Evolutionary conservation across 2,888 invertebrate genomes (phyloP).

Genomic region (Chalcis sispes): DNA sequence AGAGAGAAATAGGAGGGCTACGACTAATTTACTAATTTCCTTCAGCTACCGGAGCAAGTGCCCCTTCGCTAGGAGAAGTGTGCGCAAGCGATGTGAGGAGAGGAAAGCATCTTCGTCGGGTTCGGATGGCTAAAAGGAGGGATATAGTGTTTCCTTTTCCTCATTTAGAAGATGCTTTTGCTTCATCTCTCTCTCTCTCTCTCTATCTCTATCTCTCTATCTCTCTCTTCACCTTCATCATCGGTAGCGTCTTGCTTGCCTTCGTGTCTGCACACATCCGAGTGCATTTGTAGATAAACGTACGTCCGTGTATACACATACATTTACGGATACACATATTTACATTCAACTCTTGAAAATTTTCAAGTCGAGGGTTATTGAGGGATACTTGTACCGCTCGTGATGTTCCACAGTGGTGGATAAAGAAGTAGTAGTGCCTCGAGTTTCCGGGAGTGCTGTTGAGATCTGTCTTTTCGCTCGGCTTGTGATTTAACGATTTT

Average conservation of each 20-base stretch:
- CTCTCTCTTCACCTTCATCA: not conserved
- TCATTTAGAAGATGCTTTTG: conserved; percentile 22
- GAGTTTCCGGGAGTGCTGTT: not conserved
- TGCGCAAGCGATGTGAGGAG: not conserved
- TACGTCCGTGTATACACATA: no score
- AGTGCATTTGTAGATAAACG: no score
- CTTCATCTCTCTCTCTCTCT: conserved; percentile 35
- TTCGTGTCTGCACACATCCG: not conserved
- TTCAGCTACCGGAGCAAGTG: conserved; percentile 53
- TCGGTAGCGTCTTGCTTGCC: no score
- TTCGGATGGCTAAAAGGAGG: no score
- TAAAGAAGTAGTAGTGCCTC: no score
- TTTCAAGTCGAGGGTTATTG: conserved; percentile 22
- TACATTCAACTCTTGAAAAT: conserved; percentile 30
- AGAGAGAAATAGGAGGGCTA: conserved; percentile 3
- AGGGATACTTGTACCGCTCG: not conserved
- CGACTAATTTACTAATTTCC: conserved; percentile 58
- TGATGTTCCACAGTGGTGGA: not conserved
- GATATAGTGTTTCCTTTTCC: conserved; percentile 39
- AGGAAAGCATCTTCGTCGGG: conserved; percentile 28
- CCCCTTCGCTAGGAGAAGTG: conserved; percentile 19
- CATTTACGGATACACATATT: no score
- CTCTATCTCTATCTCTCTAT: conserved; percentile 15
- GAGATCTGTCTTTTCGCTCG: conserved; percentile 27
- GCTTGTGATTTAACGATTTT: conserved; percentile 52